Percentiles rank a stretch among this genome's conserved stretches.
Conservation (phyloP, 2,888 invertebrate species). For the Eupithecia vulgata region DNA sequence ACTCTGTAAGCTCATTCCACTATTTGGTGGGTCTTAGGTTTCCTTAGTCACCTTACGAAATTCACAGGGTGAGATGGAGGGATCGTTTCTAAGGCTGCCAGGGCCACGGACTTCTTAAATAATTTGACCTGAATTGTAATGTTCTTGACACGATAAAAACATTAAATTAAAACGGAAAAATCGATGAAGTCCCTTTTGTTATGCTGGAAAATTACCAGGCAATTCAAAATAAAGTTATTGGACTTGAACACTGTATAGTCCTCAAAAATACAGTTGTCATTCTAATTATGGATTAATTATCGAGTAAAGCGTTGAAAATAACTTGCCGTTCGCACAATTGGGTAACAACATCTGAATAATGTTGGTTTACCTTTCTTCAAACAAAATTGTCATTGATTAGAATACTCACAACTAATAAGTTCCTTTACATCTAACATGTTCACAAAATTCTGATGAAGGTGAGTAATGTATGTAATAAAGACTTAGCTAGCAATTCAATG, state of each 20-base stretch:
- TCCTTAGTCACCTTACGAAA: not conserved
- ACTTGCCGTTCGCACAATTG: not conserved
- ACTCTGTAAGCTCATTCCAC: too few species aligned
- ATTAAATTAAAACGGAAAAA: not conserved
- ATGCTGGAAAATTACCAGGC: not conserved
- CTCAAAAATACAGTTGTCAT: not conserved
- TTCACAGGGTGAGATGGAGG: not conserved
- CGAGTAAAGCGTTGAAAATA: not conserved
- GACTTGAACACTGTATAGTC: not conserved
- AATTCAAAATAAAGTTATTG: not conserved
- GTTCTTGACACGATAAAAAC: not conserved
- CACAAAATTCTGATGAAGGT: not conserved
- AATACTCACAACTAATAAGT: not conserved
- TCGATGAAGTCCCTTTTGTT: too few species aligned
- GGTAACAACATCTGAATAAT: not conserved
- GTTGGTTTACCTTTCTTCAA: not conserved
- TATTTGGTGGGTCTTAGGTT: too few species aligned
- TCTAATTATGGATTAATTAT: not conserved
- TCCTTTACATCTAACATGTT: not conserved
- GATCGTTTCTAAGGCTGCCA: not conserved
- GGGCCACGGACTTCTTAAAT: not conserved
- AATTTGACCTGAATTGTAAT: not conserved
- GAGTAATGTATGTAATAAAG: not conserved
- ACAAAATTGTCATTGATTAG: not conserved
- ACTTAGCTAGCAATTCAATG: not conserved